Conservation (phyloP, 2,113 vertebrate species). For the Danionella cerebrum region DNA sequence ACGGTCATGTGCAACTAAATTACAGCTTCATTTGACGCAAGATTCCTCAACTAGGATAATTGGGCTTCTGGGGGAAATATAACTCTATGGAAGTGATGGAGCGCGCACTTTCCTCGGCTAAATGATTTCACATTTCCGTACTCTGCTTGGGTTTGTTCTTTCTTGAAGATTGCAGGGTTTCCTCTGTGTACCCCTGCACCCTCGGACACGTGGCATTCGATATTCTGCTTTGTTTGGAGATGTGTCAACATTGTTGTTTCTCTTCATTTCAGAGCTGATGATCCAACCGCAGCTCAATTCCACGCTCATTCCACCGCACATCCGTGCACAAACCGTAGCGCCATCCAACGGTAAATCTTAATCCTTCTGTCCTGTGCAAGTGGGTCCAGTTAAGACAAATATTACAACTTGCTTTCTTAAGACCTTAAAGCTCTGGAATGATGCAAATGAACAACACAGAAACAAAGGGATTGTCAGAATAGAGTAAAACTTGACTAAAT, state of each 20-base stretch:
- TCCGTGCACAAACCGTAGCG: constrained; percentile 82
- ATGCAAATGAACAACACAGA: too few relatives aligned
- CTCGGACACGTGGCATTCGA: too few relatives aligned
- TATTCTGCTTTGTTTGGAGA: neutral
- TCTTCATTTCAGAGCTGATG: constrained; percentile 76
- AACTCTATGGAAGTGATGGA: too few relatives aligned
- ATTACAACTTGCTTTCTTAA: too few relatives aligned
- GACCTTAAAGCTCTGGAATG: too few relatives aligned
- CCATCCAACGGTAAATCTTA: constrained; percentile 67
- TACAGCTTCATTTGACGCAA: neutral
- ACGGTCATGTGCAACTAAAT: neutral
- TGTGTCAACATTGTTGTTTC: constrained; percentile 12
- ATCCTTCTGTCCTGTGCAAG: neutral
- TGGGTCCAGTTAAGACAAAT: neutral
- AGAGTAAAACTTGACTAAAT: too few relatives aligned
- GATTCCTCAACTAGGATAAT: neutral
- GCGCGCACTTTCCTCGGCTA: neutral
- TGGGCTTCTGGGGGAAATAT: neutral
- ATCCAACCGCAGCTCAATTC: constrained; percentile 93
- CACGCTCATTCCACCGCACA: constrained; percentile 90
- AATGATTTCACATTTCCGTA: too few relatives aligned
- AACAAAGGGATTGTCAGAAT: too few relatives aligned
- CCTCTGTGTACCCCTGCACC: too few relatives aligned
- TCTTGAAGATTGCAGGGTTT: neutral
- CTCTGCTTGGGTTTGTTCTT: neutral